Evolutionary conservation across 2,113 vertebrate species (phyloP).

Genomic region (Myrmecobius fasciatus): DNA sequence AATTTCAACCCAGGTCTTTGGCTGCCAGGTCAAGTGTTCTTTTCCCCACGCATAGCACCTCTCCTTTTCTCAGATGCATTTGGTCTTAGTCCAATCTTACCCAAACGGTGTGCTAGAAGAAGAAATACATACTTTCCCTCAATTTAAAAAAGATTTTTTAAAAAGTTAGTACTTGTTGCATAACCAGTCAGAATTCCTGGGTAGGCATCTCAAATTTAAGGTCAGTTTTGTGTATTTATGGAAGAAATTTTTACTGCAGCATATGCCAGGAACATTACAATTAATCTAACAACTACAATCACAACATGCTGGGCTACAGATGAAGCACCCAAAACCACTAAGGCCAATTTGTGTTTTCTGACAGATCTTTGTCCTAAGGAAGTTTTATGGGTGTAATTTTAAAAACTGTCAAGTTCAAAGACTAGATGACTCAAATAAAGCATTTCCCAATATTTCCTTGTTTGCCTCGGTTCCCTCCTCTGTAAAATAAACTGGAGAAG

Average conservation of each 20-base stretch:
- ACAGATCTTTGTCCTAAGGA: background rate
- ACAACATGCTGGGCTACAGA: background rate
- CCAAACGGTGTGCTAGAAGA: accelerated
- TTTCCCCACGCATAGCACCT: background rate
- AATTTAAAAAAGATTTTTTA: background rate
- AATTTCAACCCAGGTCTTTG: background rate
- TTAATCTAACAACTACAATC: background rate
- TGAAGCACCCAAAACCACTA: background rate
- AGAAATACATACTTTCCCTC: background rate
- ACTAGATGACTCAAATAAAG: background rate
- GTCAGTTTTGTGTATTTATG: background rate
- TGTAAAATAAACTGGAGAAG: too few species aligned
- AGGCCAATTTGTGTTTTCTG: background rate
- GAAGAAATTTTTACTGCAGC: background rate
- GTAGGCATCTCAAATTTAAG: background rate
- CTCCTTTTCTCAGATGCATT: background rate
- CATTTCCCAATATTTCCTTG: background rate
- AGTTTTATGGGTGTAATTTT: background rate
- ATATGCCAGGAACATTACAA: background rate
- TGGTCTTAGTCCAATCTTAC: background rate
- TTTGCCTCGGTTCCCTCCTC: background rate
- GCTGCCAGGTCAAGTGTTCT: background rate
- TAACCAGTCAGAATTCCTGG: background rate
- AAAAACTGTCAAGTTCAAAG: background rate
- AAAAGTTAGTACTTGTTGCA: background rate